These are phyloP conservation scores for Eptesicus fuscus DNA, from an alignment of 2,113 vertebrate species.

Conservation along the genomic window DNA sequence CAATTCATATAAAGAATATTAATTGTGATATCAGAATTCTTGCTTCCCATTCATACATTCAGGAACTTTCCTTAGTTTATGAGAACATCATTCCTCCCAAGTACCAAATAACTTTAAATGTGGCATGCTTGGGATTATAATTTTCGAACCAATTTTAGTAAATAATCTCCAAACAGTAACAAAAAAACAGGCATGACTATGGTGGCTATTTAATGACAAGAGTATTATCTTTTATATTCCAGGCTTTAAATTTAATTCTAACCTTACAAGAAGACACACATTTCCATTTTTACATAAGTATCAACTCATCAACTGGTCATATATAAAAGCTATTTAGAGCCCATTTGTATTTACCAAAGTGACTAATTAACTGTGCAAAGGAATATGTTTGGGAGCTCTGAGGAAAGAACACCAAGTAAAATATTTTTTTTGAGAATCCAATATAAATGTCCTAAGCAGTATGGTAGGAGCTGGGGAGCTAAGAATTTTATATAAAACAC, in stretches of 20 bases:
- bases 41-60: not conserved
- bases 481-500: not conserved
- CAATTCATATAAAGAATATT: constrained; percentile 56
- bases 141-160: constrained; percentile 5
- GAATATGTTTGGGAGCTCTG: not conserved
- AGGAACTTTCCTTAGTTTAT: not conserved
- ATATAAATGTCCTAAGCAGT: not conserved
- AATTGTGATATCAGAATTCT: constrained; percentile 32
- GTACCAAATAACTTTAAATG: constrained; percentile 19
- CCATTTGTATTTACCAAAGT: not conserved
- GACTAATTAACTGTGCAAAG: not conserved
- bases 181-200: not conserved
- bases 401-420: constrained; percentile 8
- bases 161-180: not conserved
- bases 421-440: not conserved
- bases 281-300: constrained; percentile 16
- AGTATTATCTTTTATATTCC: not conserved
- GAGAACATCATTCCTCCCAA: not conserved
- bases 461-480: not conserved
- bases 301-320: not conserved
- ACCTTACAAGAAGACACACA: not conserved
- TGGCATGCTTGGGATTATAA: not conserved
- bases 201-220: not conserved
- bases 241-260: constrained; percentile 18
- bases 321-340: not conserved